Conservation (phyloP, 2,113 vertebrate genomes). For the Sceloporus tristichus region DNA sequence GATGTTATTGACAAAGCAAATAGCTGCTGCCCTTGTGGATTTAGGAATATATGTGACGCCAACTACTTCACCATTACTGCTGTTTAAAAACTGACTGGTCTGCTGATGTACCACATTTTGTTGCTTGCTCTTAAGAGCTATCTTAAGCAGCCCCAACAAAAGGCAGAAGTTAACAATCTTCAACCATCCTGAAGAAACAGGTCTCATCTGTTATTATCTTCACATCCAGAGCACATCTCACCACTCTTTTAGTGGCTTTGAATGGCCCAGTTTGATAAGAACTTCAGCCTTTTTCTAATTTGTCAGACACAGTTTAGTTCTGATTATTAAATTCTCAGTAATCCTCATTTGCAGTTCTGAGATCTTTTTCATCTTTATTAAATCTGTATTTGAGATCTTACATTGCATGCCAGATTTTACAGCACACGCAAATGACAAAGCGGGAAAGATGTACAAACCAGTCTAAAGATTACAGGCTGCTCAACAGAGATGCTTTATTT, state of each 20-base stretch:
- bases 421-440: background rate
- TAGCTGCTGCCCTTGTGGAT: background rate
- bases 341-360: conserved; percentile 10
- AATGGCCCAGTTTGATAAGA: conserved; percentile 28
- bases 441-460: background rate
- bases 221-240: conserved; percentile 61
- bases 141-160: conserved; percentile 30
- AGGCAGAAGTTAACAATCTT: conserved; percentile 46
- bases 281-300: conserved; percentile 19
- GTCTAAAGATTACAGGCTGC: background rate
- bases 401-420: background rate
- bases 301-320: conserved; percentile 35
- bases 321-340: conserved; percentile 16
- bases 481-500: background rate
- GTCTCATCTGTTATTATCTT: conserved; percentile 55
- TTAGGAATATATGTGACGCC: conserved; percentile 38
- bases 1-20: conserved; percentile 1
- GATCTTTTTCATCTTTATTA: conserved; percentile 41
- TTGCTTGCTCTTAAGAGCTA: conserved; percentile 59
- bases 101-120: conserved; percentile 28
- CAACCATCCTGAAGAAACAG: conserved; percentile 65
- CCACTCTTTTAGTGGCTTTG: conserved; percentile 22
- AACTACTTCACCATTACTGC: background rate
- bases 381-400: conserved; percentile 43
- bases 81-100: background rate